Base-by-base conservation (phyloP, 2,888 invertebrate genomes). In the Maniola hyperantus region DNA sequence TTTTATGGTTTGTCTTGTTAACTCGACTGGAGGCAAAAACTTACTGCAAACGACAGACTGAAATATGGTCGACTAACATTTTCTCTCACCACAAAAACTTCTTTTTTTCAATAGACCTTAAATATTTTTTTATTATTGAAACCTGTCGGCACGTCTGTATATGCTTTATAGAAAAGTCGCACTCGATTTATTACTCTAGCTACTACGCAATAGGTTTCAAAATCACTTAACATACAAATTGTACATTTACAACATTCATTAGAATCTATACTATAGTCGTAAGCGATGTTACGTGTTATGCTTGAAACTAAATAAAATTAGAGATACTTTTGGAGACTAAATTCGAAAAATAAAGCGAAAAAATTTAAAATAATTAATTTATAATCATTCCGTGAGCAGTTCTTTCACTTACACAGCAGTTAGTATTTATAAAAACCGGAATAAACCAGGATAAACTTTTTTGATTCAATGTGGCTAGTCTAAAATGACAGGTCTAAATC, bases 321-420 rank as follows among this genome's bases (percentile, higher is more conserved):
- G 46, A n/a, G 46, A 10, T 15, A 8, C 33, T 46, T 44, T 20
- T 58, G 7, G 33, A 59, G n/a, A 46, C 59, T 59, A 34, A 33
- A 59, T 57, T 57, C 57, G 57, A 59, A 59, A 59, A 34, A 48
- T 15, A 51, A 58, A 51, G 42, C 58, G n/a, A 15, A 50, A 64
- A 42, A 51, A 64, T 26, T 42, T 10, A 39, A 36, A 55, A 44
- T 18, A 46, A 64, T 53, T 51, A 48, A 63, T 60, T 55, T 55
- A 57, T 26, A 26, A 42, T 65, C 44, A 46, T 61, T 53, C 50
- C 48, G 59, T 55, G 66, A 66, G 64, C 55, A 36, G 58, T 58
- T 54, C 67, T 63, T 8, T 61, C 53, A 59, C 39, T 67, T 33
- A 53, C 50, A 46, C 8, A 53, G n/a, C 6, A 50, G 15, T 18